Evolutionary conservation across 2,888 invertebrate species (phyloP).

Genomic region (Nowickia ferox): DNA sequence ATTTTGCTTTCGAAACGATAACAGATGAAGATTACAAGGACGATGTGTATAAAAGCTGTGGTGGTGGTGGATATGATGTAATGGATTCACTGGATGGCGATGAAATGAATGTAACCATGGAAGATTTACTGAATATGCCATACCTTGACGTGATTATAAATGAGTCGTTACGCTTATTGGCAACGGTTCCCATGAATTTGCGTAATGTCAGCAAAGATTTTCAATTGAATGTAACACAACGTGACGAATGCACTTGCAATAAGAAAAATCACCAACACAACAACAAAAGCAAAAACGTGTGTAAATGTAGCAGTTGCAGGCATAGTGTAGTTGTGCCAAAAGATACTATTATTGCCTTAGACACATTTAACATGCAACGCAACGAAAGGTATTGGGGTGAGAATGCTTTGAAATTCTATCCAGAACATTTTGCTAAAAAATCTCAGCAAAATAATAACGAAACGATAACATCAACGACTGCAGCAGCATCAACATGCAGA

Average conservation of each 20-base stretch:
- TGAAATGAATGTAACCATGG: constrained; percentile 48
- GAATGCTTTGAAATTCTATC: constrained; percentile 79
- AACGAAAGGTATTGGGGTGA: constrained; percentile 79
- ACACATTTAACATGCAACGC: constrained; percentile 82
- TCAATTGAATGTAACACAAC: constrained; percentile 72
- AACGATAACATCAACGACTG: constrained; percentile 32
- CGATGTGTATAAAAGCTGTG: constrained; percentile 10
- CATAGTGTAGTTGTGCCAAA: constrained; percentile 75
- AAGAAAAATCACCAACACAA: background rate
- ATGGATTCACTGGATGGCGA: background rate
- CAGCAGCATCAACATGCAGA: constrained; percentile 68
- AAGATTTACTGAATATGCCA: constrained; percentile 79
- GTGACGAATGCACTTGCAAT: constrained; percentile 16
- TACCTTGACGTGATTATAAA: constrained; percentile 81
- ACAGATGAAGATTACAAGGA: constrained; percentile 1
- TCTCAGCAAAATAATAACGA: constrained; percentile 24
- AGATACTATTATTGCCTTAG: constrained; percentile 79
- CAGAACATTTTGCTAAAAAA: constrained; percentile 77
- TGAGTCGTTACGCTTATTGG: constrained; percentile 80
- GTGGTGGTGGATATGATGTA: background rate
- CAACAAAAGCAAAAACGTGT: constrained; percentile 17
- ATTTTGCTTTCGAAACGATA: constrained; percentile 12
- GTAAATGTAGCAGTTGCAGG: background rate
- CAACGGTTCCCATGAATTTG: constrained; percentile 81
- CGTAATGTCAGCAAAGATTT: constrained; percentile 80